Base-by-base conservation (phyloP, 2,797 vertebrate genomes). In the Kryptolebias ocellatus region DNA sequence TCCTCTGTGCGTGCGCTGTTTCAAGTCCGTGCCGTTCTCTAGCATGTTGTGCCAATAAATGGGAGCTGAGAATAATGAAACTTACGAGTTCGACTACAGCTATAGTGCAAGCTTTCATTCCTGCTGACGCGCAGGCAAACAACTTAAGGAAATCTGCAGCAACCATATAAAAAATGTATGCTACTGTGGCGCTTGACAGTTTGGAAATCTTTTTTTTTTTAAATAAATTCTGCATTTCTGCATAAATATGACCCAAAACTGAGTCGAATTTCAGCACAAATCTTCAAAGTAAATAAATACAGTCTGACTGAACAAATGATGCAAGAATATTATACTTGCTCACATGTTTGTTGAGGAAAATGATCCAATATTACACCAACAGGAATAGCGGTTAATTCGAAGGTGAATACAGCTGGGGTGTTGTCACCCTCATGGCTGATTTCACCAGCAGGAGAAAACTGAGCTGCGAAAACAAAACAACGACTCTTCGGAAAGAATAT, bases 51-150 rank as follows among this genome's bases (percentile, higher is more conserved):
- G 20, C 34, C 34, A 72, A 34, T 51, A 58, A 39, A 18, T 69
- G 60, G 37, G 16, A 64, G 17, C 52, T 37, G 15, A 64, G 37
- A 57, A 57, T 20, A 59, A 42, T 47, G 46, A 37, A 67, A 31
- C 12, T 64, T 60, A 18, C 5, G 52, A n/a, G 60, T 73, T 72
- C 71, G 59, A 65, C 63, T 51, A 52, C 20, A 70, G 20, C 42
- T 65, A 18, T 49, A 53, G 46, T 44, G 28, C 24, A 74, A 42
- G 47, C n/a, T 64, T 53, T 56, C 45, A 20, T 53, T 60, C 12
- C 5, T 53, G 62, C 31, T 67, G 53, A 47, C 31, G 72, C 58
- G 6, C 66, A 54, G 63, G 12, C 45, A 49, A 66, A 12, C 20
- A 69, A 29, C 16, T 24, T n/a, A 1, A 55, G 59, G 14, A 64